Percentiles rank a stretch among this genome's conserved stretches.
These are phyloP conservation scores for Cephus pygmeus DNA, from an alignment of 2,888 invertebrate genomes.

Conservation along the genomic window DNA sequence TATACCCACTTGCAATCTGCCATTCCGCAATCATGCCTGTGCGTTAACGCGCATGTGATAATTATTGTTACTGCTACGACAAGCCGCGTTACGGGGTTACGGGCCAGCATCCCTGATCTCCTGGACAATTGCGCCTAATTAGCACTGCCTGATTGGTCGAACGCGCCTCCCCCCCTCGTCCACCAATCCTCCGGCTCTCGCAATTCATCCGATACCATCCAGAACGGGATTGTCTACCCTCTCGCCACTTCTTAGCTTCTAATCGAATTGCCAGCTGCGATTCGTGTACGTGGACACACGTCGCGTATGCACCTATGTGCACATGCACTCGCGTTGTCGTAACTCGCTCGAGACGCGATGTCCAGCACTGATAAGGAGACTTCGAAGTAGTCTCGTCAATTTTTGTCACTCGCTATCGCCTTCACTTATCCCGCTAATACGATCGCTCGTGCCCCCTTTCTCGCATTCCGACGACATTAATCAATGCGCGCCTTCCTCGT, in stretches of 20 bases:
- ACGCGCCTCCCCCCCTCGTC: not conserved
- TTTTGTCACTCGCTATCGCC: conserved; percentile 10
- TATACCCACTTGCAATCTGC: not conserved
- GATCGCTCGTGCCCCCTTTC: conserved; percentile 21
- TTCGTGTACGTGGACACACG: not conserved
- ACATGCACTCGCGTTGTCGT: not conserved
- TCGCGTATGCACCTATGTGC: not conserved
- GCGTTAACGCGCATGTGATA: conserved; percentile 24
- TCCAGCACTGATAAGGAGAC: not conserved
- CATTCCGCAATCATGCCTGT: conserved; percentile 1
- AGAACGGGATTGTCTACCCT: not conserved
- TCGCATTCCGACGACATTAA: not conserved
- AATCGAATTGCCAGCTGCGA: not conserved
- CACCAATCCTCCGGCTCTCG: not conserved
- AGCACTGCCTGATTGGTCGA: conserved; percentile 23
- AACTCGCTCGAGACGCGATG: not conserved
- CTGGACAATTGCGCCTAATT: conserved; percentile 44
- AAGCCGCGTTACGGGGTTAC: not conserved
- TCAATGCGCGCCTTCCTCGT: not conserved
- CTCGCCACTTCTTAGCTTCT: not conserved
- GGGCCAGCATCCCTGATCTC: conserved; percentile 16
- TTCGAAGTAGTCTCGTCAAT: not conserved
- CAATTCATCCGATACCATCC: not conserved
- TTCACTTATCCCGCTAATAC: conserved; percentile 38
- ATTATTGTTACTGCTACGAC: conserved; percentile 22